Base-by-base conservation (phyloP, 2,888 invertebrate species). In the Melinopterus prodromus region DNA sequence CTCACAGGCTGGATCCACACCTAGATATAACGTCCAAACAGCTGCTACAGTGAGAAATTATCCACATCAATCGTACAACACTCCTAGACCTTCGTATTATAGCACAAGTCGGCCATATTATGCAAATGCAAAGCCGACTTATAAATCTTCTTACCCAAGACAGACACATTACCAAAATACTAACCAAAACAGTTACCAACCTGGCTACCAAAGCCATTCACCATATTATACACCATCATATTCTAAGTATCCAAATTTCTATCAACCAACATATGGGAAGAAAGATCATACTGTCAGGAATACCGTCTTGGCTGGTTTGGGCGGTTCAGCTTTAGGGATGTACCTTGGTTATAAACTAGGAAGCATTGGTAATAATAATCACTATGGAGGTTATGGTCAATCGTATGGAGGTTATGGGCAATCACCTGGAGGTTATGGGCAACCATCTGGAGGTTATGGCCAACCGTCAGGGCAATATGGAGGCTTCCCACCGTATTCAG, bases 401-500 rank as follows among this genome's bases (percentile, higher is more conserved):
- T 70, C 69, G 69, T 38, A 36, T 75, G 76, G 71, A 53, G 70
- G 69, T 74, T 7, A n/a, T 16, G 71, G 71, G 14, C 53, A 53
- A 53, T 12, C 53, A 6, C 77, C 70, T 71, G 76, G 78, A 16
- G 76, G 76, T 14, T 53, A 16, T 71, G 16, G 69, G 12, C 74
- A 71, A 14, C 74, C 69, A 37, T 16, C 9, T 71, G 71, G 69
- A 69, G 80, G 82, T 37, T 72, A 70, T 70, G 79, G 77, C 12
- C 16, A 16, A 70, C 7, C 12, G 7, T 53, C 53, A 53, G 53
- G 53, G 12, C 53, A 53, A 53, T 53, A 53, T 53, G 53, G 53
- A 9, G 77, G 77, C 26, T 74, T 78, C 38, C 87, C 87, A 78
- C 87, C 87, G 77, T 88, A 88, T 81, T 85, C 84, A 36, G 82